Percentiles rank a stretch among this genome's conserved stretches.
Conservation (phyloP, 2,797 vertebrate species). For the Cossypha heuglini region DNA sequence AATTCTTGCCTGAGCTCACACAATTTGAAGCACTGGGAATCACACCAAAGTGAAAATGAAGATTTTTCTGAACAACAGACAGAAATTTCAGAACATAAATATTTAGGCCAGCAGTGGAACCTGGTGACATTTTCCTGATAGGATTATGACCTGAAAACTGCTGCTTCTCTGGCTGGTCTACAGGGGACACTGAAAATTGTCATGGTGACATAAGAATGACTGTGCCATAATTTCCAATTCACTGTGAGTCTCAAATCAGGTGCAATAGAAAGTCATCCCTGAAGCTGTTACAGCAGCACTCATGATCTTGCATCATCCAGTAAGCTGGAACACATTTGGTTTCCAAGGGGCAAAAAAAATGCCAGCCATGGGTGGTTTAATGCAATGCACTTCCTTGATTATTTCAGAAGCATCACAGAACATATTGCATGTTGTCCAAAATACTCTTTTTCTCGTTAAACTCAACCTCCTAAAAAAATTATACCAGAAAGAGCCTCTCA, state of each 20-base stretch:
- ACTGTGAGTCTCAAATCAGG: not conserved
- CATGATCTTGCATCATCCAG: not conserved
- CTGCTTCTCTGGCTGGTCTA: not conserved
- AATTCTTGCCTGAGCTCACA: not conserved
- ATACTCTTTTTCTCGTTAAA: not conserved
- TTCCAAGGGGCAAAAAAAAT: not conserved
- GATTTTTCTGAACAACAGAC: not conserved
- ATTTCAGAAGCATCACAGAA: not conserved
- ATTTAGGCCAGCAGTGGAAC: not conserved
- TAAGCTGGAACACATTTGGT: not conserved
- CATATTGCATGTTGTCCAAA: not conserved
- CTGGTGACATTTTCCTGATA: not conserved
- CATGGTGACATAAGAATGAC: not conserved
- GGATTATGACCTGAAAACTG: slow-evolving; percentile 3
- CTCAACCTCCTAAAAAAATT: not conserved
- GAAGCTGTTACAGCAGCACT: not conserved
- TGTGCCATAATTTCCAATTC: not conserved
- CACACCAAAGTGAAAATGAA: not conserved
- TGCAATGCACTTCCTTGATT: not conserved
- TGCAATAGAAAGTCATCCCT: not conserved
- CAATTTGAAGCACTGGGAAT: not conserved
- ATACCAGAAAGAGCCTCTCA: not conserved
- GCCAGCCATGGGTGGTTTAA: not conserved
- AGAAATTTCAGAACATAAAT: not conserved
- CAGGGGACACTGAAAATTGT: not conserved